These are phyloP conservation scores for Linyphia triangularis DNA, from an alignment of 2,888 invertebrate genomes.

Conservation along the genomic window DNA sequence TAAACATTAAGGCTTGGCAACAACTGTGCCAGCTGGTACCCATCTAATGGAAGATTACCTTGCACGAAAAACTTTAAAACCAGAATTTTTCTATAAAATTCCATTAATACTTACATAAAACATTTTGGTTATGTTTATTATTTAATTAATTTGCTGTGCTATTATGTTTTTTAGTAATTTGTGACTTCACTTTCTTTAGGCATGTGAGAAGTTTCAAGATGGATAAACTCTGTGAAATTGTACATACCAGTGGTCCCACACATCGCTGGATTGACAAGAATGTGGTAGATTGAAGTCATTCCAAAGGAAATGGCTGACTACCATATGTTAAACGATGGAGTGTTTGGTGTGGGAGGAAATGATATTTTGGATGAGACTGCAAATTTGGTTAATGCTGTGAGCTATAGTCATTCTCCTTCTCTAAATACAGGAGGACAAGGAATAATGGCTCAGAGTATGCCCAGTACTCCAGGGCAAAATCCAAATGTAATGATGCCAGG, in stretches of 20 bases:
- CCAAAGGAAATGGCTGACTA: slow-evolving; percentile 76
- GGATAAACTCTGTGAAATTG: slow-evolving; percentile 10
- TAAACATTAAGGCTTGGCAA: too few relatives aligned
- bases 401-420: slow-evolving; percentile 66
- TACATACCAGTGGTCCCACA: slow-evolving; percentile 55
- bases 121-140: neutral
- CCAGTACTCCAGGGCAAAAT: slow-evolving; percentile 65
- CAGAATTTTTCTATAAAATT: too few relatives aligned
- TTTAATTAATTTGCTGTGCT: neutral
- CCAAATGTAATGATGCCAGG: slow-evolving; percentile 70
- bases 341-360: slow-evolving; percentile 74
- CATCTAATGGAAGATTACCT: too few relatives aligned
- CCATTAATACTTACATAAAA: neutral
- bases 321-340: slow-evolving; percentile 76
- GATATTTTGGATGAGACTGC: slow-evolving; percentile 74
- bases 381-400: slow-evolving; percentile 67
- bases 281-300: slow-evolving; percentile 57
- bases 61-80: too few relatives aligned
- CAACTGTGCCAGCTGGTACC: too few relatives aligned
- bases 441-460: slow-evolving; percentile 69
- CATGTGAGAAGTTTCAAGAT: slow-evolving; percentile 61
- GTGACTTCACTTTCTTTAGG: slow-evolving; percentile 18
- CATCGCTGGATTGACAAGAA: slow-evolving; percentile 68
- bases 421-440: slow-evolving; percentile 69
- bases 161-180: neutral